These are phyloP conservation scores for Tokudaia muenninki DNA, from an alignment of 2,797 vertebrate genomes.

Conservation along the genomic window DNA sequence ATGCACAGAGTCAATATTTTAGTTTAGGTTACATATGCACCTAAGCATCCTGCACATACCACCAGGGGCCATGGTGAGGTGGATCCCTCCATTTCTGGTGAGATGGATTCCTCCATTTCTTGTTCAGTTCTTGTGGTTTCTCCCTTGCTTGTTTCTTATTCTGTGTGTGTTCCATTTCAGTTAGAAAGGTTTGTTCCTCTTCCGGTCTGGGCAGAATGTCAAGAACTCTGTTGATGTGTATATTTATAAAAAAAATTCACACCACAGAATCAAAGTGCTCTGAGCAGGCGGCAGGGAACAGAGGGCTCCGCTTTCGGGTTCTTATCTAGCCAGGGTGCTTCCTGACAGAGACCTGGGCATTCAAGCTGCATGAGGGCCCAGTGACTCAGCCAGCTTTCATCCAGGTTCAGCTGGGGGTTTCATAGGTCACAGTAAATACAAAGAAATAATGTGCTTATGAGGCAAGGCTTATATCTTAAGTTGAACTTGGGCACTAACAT, in stretches of 20 bases:
- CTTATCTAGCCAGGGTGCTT: fast-evolving
- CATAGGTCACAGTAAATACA: conserved; percentile 53
- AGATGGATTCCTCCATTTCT: not conserved
- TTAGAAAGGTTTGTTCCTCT: conserved; percentile 13
- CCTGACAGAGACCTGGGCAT: conserved; percentile 32
- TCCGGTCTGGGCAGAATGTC: not conserved
- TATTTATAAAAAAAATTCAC: not conserved
- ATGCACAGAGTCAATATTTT: not conserved
- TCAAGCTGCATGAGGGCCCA: conserved; percentile 68
- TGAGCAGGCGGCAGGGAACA: not conserved
- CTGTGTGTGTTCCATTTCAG: not conserved
- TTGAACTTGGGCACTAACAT: not conserved
- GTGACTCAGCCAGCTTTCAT: conserved; percentile 72
- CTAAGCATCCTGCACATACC: too few relatives aligned
- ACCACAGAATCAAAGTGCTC: not conserved
- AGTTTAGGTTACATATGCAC: not conserved
- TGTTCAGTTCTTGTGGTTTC: not conserved
- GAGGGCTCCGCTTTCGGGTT: not conserved
- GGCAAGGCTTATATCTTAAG: not conserved
- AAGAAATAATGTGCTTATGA: not conserved
- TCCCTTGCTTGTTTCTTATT: not conserved
- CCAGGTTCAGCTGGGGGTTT: conserved; percentile 61
- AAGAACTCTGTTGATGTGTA: not conserved
- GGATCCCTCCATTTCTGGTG: not conserved
- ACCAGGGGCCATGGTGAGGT: fast-evolving